These are phyloP conservation scores for Pituophis catenifer DNA, from an alignment of 2,113 vertebrate genomes.

Conservation along the genomic window DNA sequence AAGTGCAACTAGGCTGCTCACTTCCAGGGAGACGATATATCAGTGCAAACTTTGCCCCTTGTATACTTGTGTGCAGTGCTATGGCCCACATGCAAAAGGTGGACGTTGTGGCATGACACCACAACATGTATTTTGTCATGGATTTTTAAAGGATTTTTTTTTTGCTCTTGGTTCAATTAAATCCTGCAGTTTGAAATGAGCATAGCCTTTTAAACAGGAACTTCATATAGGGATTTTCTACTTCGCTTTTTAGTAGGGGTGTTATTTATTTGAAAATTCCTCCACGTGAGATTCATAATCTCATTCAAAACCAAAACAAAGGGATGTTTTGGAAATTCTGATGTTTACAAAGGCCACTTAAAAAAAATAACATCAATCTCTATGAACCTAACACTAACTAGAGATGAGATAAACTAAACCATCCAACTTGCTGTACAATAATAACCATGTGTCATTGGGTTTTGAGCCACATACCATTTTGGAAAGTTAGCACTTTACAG, in stretches of 20 bases:
- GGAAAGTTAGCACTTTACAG: background rate
- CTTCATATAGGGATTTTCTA: background rate
- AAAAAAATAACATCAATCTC: background rate
- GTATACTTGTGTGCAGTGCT: background rate
- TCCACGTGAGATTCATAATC: background rate
- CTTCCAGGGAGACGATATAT: background rate
- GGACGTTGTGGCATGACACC: background rate
- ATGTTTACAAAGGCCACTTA: background rate
- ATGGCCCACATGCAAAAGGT: background rate
- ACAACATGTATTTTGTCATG: background rate
- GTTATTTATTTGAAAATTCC: background rate
- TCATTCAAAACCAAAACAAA: background rate
- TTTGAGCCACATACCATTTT: background rate
- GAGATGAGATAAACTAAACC: background rate
- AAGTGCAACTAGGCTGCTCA: background rate
- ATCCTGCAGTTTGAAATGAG: background rate
- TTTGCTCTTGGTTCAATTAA: background rate
- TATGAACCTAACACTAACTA: background rate
- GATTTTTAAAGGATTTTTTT: background rate
- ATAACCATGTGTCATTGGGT: background rate
- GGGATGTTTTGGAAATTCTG: background rate
- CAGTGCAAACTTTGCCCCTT: background rate
- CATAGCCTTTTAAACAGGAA: background rate
- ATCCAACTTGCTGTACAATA: background rate
- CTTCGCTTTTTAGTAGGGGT: background rate